Conservation (phyloP, 2,797 vertebrate genomes). For the Diplodus puntazzo region DNA sequence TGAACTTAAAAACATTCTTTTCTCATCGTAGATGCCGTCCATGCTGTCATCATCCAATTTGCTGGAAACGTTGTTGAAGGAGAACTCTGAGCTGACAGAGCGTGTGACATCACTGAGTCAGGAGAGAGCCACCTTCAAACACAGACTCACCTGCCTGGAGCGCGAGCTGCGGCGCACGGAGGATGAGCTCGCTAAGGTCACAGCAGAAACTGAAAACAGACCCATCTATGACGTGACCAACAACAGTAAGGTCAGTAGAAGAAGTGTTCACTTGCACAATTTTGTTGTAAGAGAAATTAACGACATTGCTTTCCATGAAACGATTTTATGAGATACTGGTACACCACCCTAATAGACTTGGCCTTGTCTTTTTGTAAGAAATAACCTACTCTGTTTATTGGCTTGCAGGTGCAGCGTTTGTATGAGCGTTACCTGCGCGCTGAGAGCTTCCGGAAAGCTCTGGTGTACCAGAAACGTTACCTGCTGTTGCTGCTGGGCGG, state of each 20-base stretch:
- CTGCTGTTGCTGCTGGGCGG: slow-evolving; percentile 94
- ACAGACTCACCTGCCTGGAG: slow-evolving; percentile 79
- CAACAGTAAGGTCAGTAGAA: slow-evolving; percentile 85
- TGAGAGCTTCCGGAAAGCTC: slow-evolving; percentile 97
- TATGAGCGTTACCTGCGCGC: slow-evolving; percentile 94
- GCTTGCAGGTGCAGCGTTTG: slow-evolving; percentile 89
- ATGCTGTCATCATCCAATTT: slow-evolving; percentile 59
- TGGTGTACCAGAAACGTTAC: slow-evolving; percentile 98
- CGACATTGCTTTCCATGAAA: neutral
- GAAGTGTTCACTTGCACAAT: neutral
- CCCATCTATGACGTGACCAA: slow-evolving; percentile 76
- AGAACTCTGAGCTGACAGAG: slow-evolving; percentile 84
- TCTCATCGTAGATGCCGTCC: slow-evolving; percentile 36
- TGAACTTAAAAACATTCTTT: neutral
- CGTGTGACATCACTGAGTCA: slow-evolving; percentile 78
- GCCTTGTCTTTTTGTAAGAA: no score
- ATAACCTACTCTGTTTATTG: neutral
- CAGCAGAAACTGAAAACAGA: slow-evolving; percentile 82
- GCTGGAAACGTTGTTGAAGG: slow-evolving; percentile 83
- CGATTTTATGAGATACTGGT: neutral
- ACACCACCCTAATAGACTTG: neutral
- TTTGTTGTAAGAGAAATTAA: neutral
- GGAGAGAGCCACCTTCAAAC: slow-evolving; percentile 84
- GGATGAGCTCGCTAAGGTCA: slow-evolving; percentile 71
- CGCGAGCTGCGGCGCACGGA: slow-evolving; percentile 82